Base-by-base conservation (phyloP, 2,888 invertebrate species). In the Drosophila picticornis region DNA sequence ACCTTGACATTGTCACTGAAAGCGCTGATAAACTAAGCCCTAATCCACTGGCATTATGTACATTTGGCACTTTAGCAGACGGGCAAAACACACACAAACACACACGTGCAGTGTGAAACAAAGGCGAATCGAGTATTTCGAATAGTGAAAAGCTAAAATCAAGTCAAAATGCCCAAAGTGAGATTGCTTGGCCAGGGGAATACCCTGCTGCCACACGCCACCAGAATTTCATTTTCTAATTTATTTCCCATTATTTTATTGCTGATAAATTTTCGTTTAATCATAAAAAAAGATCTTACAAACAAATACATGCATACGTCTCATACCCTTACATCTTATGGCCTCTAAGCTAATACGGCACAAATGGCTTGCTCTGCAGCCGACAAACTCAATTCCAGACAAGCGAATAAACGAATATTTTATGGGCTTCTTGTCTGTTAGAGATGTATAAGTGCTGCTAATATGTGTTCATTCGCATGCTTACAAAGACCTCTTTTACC, bases 21-120 rank as follows among this genome's bases (percentile, higher is more conserved):
- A 88, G 75, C 81, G 83, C 88, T 85, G 86, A 87, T 90, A 88
- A 87, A 90, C 90, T 90, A 88, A 83, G 88, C 76, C 72, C 76
- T 90, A 87, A 87, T 88, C 90, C 86, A 85, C 75, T 88, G 79
- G 90, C 80, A 84, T 89, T 86, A 86, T 89, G 81, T 86, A 89
- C 84, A 89, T 89, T 89, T 83, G 85, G 80, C 89, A 89, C 89
- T 86, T 82, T 83, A 72, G 74, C 75, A 76, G 87, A 76, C 84
- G 72, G 67, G 63, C 67, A 62, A 59, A 31, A 60, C 57, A 65
- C 69, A 29, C 40, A 31, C 31, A 16, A 0, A 2, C 16, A 40
- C 40, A 25, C 46, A 46, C 4, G 25, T 46, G 27, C 48, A 58
- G 51, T 68, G 51, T 68, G 64, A 80, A 67, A 81, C 72, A 72